Base-by-base conservation (phyloP, 2,797 vertebrate species). In the Spheniscus humboldti region DNA sequence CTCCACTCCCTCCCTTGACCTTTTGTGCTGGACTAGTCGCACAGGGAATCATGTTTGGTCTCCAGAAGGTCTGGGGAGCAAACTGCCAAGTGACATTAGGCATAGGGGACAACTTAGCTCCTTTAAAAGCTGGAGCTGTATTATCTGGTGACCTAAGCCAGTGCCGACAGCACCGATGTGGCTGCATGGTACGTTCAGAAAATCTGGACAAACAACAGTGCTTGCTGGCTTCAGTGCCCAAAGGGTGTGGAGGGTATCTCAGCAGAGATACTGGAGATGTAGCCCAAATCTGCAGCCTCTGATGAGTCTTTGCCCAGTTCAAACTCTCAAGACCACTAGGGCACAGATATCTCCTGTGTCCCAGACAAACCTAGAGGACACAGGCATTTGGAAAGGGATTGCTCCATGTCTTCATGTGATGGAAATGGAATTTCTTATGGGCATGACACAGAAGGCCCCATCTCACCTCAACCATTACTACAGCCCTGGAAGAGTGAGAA, bases 131-230 rank as follows among this genome's bases (percentile, higher is more conserved):
- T 48, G 43, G 33, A 60, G 64, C 15, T 83, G 43, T 41, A 15
- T 28, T n/a, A 27, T 6, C 33, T 43, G 75, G n/a, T 50, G 59
- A 31, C 45, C 39, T 6, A 23, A 86, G 52, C 11, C 28, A 8
- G 35, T 7, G 55, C 59, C 2, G 4, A 47, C 9, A 74, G 63
- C 47, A 35, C 23, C 24, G 48, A 30, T 9, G 33, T 10, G n/a
- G 19, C 53, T 86, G 57, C 0, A 0, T 11, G 39, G 14, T 12
- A 24, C 0, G 0, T 24, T 59, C 41, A 24, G 56, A 77, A 88
- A 63, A 52, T 5, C 18, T 7, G 19, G 16, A 37, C 16, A 28
- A 77, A 52, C 6, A 20, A 3, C 9, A 76, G 35, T 31, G 37
- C 23, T 7, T 2, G 0, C 11, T 76, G 6, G 15, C 23, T 77